Evolutionary conservation across 2,888 invertebrate species (phyloP), one percentile per base, ranked within the genome.

Genomic region (Pherbina coryleti): DNA sequence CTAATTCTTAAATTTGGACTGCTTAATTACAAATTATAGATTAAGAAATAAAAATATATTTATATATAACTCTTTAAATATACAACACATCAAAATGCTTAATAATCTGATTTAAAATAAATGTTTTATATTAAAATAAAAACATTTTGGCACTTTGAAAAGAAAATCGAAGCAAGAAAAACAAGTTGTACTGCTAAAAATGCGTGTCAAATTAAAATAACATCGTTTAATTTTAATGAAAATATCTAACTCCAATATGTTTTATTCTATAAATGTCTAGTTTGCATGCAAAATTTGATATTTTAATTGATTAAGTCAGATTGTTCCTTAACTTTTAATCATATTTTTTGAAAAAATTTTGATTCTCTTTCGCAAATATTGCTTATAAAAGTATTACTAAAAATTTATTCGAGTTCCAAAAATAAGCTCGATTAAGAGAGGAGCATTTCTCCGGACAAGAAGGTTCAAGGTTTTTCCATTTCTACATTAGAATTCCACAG

Each of bases 61-160:
- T 44, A 44, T 44, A 11, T 2, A n/a, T 60, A 25, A 25, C 11
- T 17, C 11, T 22, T 22, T 3, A 34, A 71, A 53, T 53, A 37
- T 37, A 72, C 71, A 57, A 22, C 55, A 72, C 14, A 22, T 72
- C 34, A 31, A 67, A 37, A 28, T 22, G 57, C 28, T 60, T 25
- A 72, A 72, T 37, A 55, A 49, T 49, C 31, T 28, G 19, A n/a
- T 51, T 69, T 31, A 69, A 72, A 57, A 22, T 72, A 72, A 72
- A 22, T 72, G 57, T 37, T 28, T 72, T 34, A n/a, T 19, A 31
- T 72, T 19, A 82, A 84, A 85, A 84, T 84, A 83, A 85, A 85
- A 82, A 82, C 84, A 86, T 86, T 86, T 86, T 86, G 86, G 86
- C 86, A 86, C 86, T 86, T 86, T 84, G 86, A 86, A 86, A 79